phyloP scores from a whole-genome alignment of 2,113 vertebrate species.

The Mesoclemmys tuberculata region DNA sequence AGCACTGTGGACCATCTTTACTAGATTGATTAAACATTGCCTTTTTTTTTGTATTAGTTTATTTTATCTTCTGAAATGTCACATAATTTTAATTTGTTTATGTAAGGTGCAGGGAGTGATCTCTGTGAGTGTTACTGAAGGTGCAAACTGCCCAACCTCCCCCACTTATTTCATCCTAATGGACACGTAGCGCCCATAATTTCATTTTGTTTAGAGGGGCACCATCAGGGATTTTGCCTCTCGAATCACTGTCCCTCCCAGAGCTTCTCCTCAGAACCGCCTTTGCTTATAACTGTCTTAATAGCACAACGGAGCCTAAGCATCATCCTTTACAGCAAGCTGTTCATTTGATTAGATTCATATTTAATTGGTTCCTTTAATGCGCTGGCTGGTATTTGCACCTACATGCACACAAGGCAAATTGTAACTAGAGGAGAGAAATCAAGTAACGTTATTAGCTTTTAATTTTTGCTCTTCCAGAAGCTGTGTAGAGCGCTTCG shows the following conservation, averaged over 20 bases:
- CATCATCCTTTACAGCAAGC: neutral
- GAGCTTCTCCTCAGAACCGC: conserved; percentile 30
- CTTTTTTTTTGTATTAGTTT: neutral
- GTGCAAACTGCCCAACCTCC: neutral
- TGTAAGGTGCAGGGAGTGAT: neutral
- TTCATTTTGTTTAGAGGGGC: conserved; percentile 27
- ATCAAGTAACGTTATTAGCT: neutral
- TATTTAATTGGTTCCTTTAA: neutral
- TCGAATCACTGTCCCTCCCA: neutral
- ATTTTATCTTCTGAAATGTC: neutral
- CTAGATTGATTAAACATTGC: neutral
- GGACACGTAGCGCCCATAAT: conserved; percentile 17
- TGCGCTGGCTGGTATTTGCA: neutral
- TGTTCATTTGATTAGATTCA: neutral
- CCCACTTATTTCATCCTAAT: conserved; percentile 20
- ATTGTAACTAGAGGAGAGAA: neutral
- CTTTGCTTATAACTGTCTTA: conserved; percentile 1
- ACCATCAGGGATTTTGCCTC: conserved; percentile 47
- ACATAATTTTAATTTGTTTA: neutral
- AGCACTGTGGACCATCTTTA: neutral
- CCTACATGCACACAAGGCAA: neutral
- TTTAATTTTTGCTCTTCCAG: neutral
- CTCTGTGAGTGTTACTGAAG: neutral
- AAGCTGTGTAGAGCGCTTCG: neutral
- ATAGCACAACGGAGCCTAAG: conserved; percentile 21